Evolutionary conservation across 1,140 invertebrate species (phyloP).

Genomic region (Paramacrobiotus metropolitanus): DNA sequence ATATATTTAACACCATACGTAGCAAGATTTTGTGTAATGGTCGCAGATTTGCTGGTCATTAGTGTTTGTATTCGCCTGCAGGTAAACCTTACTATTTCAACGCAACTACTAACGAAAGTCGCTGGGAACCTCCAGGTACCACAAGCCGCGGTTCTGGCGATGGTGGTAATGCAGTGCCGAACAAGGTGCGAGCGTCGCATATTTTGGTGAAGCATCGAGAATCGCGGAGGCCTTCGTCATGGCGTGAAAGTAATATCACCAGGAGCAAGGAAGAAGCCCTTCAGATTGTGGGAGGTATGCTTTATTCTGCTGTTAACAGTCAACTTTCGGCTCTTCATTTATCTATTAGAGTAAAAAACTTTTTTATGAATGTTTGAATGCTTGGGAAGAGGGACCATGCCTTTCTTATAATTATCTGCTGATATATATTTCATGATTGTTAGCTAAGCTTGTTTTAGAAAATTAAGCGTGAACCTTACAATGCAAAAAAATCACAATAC

Average conservation of each 20-base stretch:
- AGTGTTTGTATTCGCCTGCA: conserved; percentile 21
- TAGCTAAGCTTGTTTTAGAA: too few species aligned
- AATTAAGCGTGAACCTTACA: too few species aligned
- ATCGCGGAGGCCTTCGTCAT: conserved; percentile 76
- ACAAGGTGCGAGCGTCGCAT: conserved; percentile 69
- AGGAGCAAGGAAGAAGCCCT: conserved; percentile 79
- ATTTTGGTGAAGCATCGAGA: conserved; percentile 83
- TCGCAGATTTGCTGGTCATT: conserved; percentile 3
- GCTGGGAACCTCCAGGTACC: conserved; percentile 58
- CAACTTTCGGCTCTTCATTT: neutral
- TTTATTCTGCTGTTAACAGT: neutral
- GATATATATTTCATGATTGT: too few species aligned
- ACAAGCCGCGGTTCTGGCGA: conserved; percentile 16
- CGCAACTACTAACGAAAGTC: conserved; percentile 82
- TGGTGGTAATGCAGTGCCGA: conserved; percentile 9
- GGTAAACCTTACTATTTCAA: conserved; percentile 85
- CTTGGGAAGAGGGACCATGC: neutral
- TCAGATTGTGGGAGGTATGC: conserved; percentile 38
- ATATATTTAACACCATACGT: too few species aligned
- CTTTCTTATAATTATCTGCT: too few species aligned
- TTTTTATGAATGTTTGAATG: neutral
- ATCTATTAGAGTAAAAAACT: conserved; percentile 13
- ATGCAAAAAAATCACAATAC: too few species aligned
- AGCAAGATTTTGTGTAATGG: neutral
- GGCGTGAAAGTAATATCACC: conserved; percentile 81